Base-by-base conservation (phyloP, 2,113 vertebrate genomes). In the Chlorodrepanis virens region DNA sequence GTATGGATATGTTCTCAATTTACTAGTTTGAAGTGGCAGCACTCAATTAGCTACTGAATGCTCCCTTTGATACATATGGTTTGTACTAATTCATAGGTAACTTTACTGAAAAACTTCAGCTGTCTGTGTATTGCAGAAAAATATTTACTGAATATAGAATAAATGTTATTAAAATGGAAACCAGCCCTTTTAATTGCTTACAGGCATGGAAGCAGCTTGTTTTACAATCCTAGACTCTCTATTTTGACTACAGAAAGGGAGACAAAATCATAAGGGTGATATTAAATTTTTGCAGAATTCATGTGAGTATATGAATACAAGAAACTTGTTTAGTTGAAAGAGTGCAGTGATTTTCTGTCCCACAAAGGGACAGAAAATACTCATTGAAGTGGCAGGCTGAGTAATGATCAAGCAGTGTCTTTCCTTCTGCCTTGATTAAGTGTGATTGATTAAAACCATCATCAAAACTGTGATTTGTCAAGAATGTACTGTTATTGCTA, bases 331-430 rank as follows among this genome's bases (percentile, higher is more conserved):
- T 97, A 97, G 90, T 97, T 95, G 87, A 90, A 95, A 75, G 37
- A 95, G 80, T 93, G 94, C 98, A 97, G 98, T 98, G 96, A 97
- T 98, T 98, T 97, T 98, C 71, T 97, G 88, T 98, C 97, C 98
- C 97, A 97, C 95, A 96, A 90, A 96, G 95, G 90, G 97, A 95
- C 52, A 96, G 87, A 97, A 97, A 97, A 82, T 91, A 92, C 93
- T 97, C 53, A 87, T 65, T 94, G 85, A 56, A 95, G 75, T 96
- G 90, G 77, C 80, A 97, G 93, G 42, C 96, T 98, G 96, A 97
- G 67, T 98, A 97, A 97, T 97, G 94, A 94, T 71, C 94, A 95
- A 91, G 93, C 92, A 90, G 91, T 86, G 96, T 96, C 91, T 97
- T 83, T 97, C 91, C 76, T 94, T 96, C 92, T 87, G 54, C 60